phyloP scores from a whole-genome alignment of 2,797 vertebrate species.

The Pipistrellus kuhlii region DNA sequence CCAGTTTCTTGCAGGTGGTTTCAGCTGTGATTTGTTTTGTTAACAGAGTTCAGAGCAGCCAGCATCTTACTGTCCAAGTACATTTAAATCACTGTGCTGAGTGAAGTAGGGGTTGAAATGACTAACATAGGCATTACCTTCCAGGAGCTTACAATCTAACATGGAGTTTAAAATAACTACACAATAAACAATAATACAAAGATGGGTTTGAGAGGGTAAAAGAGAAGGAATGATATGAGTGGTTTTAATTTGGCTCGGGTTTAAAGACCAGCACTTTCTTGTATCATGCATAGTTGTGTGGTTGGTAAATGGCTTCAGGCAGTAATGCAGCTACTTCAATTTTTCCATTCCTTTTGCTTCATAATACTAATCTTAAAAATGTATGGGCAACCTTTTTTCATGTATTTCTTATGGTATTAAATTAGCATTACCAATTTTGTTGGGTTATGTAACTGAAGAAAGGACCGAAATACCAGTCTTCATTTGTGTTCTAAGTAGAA shows the following conservation, averaged over 20 bases:
- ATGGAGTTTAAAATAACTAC: neutral
- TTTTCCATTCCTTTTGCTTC: neutral
- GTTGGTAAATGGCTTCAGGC: neutral
- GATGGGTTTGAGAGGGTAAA: neutral
- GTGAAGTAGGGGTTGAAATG: neutral
- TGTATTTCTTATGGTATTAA: neutral
- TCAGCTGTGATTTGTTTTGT: neutral
- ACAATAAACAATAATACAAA: neutral
- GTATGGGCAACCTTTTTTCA: neutral
- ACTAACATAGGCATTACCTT: neutral
- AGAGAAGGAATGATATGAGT: neutral
- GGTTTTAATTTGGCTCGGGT: neutral
- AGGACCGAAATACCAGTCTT: neutral
- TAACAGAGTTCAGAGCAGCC: neutral
- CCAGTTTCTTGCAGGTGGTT: neutral
- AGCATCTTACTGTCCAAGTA: neutral
- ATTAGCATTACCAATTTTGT: neutral
- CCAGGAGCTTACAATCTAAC: neutral
- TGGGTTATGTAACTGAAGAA: neutral
- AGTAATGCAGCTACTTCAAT: neutral
- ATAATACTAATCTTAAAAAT: neutral
- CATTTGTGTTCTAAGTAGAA: neutral
- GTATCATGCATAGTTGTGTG: neutral
- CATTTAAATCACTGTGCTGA: neutral
- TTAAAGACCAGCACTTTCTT: neutral